Evolutionary conservation across 2,888 invertebrate species (phyloP), one percentile per base, ranked within the genome.

Genomic region (Suillia variegata): DNA sequence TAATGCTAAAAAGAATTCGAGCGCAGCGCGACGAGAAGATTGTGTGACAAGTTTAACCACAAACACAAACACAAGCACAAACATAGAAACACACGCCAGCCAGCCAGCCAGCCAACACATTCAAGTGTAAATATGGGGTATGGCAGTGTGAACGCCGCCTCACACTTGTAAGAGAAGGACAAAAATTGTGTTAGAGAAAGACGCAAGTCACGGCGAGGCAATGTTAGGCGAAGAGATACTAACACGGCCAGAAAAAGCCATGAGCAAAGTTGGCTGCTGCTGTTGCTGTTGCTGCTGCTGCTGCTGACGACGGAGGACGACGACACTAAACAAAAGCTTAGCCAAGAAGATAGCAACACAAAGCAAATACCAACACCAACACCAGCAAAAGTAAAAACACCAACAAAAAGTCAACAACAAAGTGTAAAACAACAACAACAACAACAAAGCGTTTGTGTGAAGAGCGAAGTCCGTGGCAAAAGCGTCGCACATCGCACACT

Each of bases 21-120:
- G 33, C 34, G 51, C n/a, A n/a, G n/a, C n/a, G n/a, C n/a, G n/a
- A n/a, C n/a, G n/a, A n/a, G n/a, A n/a, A 65, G 61, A 61, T 62
- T 65, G 64, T 64, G 69, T 69, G 71, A 72, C 71, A 73, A 70
- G 64, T 67, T 69, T 68, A 67, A 69, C 71, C 72, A 66, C 71
- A 73, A 61, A 62, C 59, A 54, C 20, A n/a, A 54, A 48, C 33
- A 61, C 17, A 8, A 53, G 56, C 58, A 62, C 48, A 62, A 42
- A 50, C 54, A 52, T 58, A 53, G 60, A 60, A 62, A 49, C 18
- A 24, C 17, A 18, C 42, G 38, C 17, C 42, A 45, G 33, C 47
- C 55, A 51, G 22, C 47, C 21, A 48, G 3, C 42, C 58, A 50
- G 21, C 52, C 38, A 54, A 57, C 50, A 55, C 22, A 60, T 50